Evolutionary conservation across 1,140 invertebrate genomes (phyloP).

Genomic region (Chironomus striatipennis): DNA sequence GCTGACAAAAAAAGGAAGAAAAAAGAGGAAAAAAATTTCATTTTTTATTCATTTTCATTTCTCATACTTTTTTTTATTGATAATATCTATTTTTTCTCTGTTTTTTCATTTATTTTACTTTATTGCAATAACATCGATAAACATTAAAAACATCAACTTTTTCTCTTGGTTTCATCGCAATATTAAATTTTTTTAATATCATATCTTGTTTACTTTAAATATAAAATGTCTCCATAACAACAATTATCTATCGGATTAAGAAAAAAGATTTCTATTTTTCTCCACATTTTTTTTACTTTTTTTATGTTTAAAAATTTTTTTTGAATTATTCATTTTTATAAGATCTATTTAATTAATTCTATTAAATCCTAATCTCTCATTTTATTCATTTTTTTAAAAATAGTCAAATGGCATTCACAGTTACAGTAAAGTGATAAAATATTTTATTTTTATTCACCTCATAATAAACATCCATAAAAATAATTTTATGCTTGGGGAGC

Average conservation of each 20-base stretch:
- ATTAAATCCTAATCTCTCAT: slow-evolving; percentile 7
- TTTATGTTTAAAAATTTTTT: background rate
- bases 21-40: background rate
- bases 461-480: slow-evolving; percentile 22
- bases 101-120: background rate
- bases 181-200: background rate
- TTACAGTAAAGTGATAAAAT: slow-evolving; percentile 16
- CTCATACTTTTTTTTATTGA: background rate
- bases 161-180: background rate
- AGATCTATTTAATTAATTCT: background rate
- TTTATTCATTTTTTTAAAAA: background rate
- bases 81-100: slow-evolving; percentile 9
- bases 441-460: background rate
- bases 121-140: slow-evolving; percentile 23
- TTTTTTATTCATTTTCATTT: slow-evolving; percentile 3
- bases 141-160: slow-evolving; percentile 21
- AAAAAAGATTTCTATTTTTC: background rate
- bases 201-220: background rate
- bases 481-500: background rate
- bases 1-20: background rate
- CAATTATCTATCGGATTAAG: slow-evolving; percentile 7
- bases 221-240: slow-evolving; percentile 23
- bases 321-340: background rate
- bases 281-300: background rate
- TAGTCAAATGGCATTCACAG: slow-evolving; percentile 23